Evolutionary conservation across 2,113 vertebrate genomes (phyloP).

Genomic region (Hoplias malabaricus): DNA sequence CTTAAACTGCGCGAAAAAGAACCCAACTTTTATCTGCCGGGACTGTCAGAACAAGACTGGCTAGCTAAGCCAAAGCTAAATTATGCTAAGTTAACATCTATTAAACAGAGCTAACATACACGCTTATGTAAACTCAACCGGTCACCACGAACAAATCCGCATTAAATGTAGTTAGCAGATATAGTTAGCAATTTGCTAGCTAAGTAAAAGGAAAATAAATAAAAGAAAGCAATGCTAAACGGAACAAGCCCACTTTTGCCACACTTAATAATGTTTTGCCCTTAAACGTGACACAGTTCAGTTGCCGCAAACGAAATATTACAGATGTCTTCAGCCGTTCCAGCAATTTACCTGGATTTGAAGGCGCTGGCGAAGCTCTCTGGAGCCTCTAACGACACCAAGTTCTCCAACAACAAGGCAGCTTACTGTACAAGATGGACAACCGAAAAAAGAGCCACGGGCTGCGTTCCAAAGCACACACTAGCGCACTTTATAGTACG

Average conservation of each 20-base stretch:
- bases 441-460: background rate
- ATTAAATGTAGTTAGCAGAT: conserved; percentile 9
- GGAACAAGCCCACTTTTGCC: background rate
- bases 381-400: background rate
- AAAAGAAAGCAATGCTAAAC: background rate
- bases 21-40: background rate
- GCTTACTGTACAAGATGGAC: background rate
- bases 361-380: background rate
- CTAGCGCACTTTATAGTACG: too few relatives aligned
- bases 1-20: too few relatives aligned
- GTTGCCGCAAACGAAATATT: background rate
- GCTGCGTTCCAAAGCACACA: too few relatives aligned
- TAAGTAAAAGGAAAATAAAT: too few relatives aligned
- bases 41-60: background rate
- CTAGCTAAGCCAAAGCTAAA: conserved; percentile 5
- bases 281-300: background rate
- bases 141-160: background rate
- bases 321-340: background rate
- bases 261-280: background rate
- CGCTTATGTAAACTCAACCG: background rate
- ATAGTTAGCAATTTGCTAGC: background rate
- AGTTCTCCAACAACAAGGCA: conserved; percentile 19
- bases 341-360: conserved; percentile 25
- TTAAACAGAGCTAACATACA: background rate
- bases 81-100: background rate